phyloP scores from a whole-genome alignment of 2,888 invertebrate genomes.

The Acholoe squamosa region DNA sequence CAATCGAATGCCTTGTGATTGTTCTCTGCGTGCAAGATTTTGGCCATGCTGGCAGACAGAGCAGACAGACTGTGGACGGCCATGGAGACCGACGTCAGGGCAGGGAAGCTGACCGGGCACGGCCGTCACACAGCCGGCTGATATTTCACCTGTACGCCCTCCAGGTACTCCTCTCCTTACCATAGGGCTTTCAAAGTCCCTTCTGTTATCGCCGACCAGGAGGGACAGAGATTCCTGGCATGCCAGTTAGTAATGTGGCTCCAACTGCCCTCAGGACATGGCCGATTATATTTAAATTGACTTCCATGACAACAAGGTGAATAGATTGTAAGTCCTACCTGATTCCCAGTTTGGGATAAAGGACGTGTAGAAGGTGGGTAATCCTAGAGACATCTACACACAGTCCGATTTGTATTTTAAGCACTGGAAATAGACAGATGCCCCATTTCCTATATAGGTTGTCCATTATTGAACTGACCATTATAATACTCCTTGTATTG shows the following conservation, averaged over 20 bases:
- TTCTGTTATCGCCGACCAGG: neutral
- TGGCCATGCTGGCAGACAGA: too few species aligned
- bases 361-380: too few species aligned
- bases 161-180: neutral
- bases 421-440: too few species aligned
- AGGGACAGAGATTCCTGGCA: neutral
- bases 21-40: too few species aligned
- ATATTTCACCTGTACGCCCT: neutral
- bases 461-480: too few species aligned
- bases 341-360: neutral
- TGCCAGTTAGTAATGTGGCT: neutral
- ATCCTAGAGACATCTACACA: too few species aligned
- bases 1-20: too few species aligned
- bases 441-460: too few species aligned
- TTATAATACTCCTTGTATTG: too few species aligned
- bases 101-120: neutral
- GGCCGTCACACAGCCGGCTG: neutral
- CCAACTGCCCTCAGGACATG: conserved; percentile 4
- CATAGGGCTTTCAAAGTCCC: neutral
- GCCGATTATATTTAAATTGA: conserved; percentile 1
- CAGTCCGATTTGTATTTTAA: too few species aligned
- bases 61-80: too few species aligned
- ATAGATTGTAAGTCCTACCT: neutral
- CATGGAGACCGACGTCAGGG: too few species aligned
- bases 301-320: neutral